Conservation (phyloP, 2,113 vertebrate genomes). For the Caranx melampygus region DNA sequence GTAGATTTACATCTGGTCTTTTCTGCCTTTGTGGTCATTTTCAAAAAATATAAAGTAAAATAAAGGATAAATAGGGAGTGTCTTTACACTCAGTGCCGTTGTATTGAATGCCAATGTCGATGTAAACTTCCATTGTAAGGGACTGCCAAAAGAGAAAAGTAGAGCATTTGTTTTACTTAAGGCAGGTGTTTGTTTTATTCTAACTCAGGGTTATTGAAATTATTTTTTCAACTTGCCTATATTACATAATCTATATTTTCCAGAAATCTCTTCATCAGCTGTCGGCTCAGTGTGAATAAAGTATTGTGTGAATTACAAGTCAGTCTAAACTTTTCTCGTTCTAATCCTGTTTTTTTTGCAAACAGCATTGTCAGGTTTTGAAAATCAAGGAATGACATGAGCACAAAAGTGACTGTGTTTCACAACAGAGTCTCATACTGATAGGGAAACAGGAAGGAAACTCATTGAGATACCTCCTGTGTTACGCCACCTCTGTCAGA, state of each 20-base stretch:
- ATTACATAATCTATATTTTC: neutral
- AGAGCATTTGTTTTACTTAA: too few relatives aligned
- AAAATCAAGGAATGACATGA: neutral
- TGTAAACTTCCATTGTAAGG: too few relatives aligned
- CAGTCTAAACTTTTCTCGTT: neutral
- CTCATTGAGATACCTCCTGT: neutral
- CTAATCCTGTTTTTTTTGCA: neutral
- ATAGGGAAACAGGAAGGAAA: constrained; percentile 13
- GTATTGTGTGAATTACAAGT: neutral
- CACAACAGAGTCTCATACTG: neutral
- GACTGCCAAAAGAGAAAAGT: too few relatives aligned
- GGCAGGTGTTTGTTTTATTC: neutral
- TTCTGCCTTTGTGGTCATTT: neutral
- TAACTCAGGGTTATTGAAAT: too few relatives aligned
- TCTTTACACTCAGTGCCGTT: too few relatives aligned
- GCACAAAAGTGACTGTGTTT: constrained; percentile 6
- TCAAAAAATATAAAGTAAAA: too few relatives aligned
- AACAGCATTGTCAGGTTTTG: constrained; percentile 4
- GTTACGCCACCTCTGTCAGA: neutral
- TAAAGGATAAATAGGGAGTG: too few relatives aligned
- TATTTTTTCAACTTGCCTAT: neutral
- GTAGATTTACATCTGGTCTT: too few relatives aligned
- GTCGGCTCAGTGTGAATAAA: constrained; percentile 8
- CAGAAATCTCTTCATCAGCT: neutral
- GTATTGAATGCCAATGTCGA: too few relatives aligned